Base-by-base conservation (phyloP, 2,888 invertebrate genomes). In the Nomada hirtipes region DNA sequence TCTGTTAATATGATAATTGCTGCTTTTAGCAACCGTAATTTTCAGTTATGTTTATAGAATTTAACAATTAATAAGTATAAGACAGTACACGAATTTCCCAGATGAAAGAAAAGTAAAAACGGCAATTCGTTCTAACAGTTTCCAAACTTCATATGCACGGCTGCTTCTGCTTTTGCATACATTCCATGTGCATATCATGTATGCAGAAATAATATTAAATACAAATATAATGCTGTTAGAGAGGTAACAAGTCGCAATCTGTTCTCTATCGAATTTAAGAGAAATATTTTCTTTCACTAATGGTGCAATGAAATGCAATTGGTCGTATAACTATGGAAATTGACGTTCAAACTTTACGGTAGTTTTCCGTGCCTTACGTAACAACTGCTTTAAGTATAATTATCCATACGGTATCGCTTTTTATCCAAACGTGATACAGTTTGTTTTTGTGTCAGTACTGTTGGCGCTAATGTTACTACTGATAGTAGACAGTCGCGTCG, bases 401-500 rank as follows among this genome's bases (percentile, higher is more conserved):
- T 52, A 29, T 55, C 26, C 71, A 69, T 9, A 20, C 53, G 23
- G n/a, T 50, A 15, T 53, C 57, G 52, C 59, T n/a, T 36, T 69
- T 79, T 73, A 71, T 29, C 47, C 44, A 60, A 64, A 74, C 57
- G 70, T 84, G 77, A 79, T 64, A 78, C 68, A 61, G 74, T 87
- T 89, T 89, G 87, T 90, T 90, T 91, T 84, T 90, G 88, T 89
- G 86, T 88, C 85, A 92, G 92, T 92, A 88, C 87, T 87, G 87
- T 89, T 81, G 90, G 90, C 76, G 87, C 88, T 84, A 90, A 85
- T 78, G 83, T 89, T 85, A 87, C 88, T 79, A 88, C 89, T 86
- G 89, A 89, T 89, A 90, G 80, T 91, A 93, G 89, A 92, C 87
- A 89, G 87, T 91, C 90, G 88, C 92, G 91, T 90, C 92, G 91